These are phyloP conservation scores for Oegoconia quadripuncta DNA, from an alignment of 2,888 invertebrate species.

Conservation along the genomic window DNA sequence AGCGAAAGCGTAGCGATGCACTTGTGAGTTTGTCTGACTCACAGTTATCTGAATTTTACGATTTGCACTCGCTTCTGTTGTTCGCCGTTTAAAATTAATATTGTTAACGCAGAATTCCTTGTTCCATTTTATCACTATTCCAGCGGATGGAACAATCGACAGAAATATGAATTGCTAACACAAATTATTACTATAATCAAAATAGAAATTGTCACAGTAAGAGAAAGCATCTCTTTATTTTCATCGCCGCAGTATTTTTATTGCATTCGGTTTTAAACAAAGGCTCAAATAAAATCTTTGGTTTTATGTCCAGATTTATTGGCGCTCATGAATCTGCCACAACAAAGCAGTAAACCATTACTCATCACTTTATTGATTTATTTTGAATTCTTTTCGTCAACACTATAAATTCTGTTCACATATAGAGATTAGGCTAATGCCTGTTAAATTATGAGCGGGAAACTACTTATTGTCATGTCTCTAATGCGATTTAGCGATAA, in stretches of 20 bases:
- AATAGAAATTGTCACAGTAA: conserved; percentile 18
- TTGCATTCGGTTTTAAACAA: background rate
- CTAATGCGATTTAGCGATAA: conserved; percentile 69
- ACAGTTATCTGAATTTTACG: conserved; percentile 61
- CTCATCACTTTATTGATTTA: conserved; percentile 30
- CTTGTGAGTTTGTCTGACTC: conserved; percentile 47
- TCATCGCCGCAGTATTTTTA: conserved; percentile 10
- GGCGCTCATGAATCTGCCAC: conserved; percentile 32
- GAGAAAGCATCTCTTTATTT: conserved; percentile 13
- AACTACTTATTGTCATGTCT: conserved; percentile 41
- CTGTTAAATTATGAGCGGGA: conserved; percentile 53
- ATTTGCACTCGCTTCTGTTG: conserved; percentile 41
- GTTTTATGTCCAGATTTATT: conserved; percentile 37
- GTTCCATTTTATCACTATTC: conserved; percentile 56
- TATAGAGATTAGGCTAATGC: conserved; percentile 38
- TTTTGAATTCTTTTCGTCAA: conserved; percentile 24
- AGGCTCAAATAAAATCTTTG: conserved; percentile 20
- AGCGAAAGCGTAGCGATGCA: conserved; percentile 39
- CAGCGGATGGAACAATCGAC: conserved; percentile 53
- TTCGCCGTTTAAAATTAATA: conserved; percentile 35
- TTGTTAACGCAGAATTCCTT: conserved; percentile 39
- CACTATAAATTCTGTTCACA: conserved; percentile 36
- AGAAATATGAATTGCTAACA: conserved; percentile 40
- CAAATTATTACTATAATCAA: conserved; percentile 11
- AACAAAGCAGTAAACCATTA: conserved; percentile 32